Base-by-base conservation (phyloP, 1,140 invertebrate genomes). In the Melipona quadrifasciata region DNA sequence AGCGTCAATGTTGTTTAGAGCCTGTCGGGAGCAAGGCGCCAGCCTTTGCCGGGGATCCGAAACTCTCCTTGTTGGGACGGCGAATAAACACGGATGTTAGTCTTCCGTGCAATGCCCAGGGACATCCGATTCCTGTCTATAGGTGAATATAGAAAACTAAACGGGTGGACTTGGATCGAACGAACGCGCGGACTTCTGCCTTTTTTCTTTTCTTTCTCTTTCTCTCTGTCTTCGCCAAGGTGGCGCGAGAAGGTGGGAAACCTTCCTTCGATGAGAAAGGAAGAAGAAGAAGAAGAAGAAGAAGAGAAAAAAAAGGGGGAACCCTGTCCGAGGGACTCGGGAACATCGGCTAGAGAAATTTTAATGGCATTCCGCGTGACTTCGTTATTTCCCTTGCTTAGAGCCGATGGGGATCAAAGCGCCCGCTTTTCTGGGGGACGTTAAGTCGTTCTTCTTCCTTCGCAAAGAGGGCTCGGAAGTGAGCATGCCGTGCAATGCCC, bases 81-180 rank as follows among this genome's bases (percentile, higher is more conserved):
- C 90, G 87, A 84, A 86, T 92, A 71, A 93, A 93, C 72, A 94
- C 95, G 80, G 95, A 95, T 87, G 93, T 96, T 88, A 95, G 95
- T 85, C 93, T 97, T 78, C 88, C 96, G 27, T 97, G 96, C 92
- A 96, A 96, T 71, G 96, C 96, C 79, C 97, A 97, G 95, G 97
- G 95, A 96, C 97, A 83, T 93, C 97, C 97, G 80, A 95, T 96
- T 86, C 97, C 97, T 85, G 92, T 95, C 73, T 96, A 96, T 95
- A 97, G 97, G 97, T 97, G 39, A 47, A 47, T 47, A 47, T 47
- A 96, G 89, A 92, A 91, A 88, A 82, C 87, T 81, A 31, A n/a
- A 47, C 8, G 58, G n/a, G 27, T n/a, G 31, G 70, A 80, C 19
- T 61, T 21, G 57, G n/a, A n/a, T 5, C 55, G 39, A 39, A 58